Base-by-base conservation (phyloP, 2,888 invertebrate genomes). In the Candidula unifasciata region DNA sequence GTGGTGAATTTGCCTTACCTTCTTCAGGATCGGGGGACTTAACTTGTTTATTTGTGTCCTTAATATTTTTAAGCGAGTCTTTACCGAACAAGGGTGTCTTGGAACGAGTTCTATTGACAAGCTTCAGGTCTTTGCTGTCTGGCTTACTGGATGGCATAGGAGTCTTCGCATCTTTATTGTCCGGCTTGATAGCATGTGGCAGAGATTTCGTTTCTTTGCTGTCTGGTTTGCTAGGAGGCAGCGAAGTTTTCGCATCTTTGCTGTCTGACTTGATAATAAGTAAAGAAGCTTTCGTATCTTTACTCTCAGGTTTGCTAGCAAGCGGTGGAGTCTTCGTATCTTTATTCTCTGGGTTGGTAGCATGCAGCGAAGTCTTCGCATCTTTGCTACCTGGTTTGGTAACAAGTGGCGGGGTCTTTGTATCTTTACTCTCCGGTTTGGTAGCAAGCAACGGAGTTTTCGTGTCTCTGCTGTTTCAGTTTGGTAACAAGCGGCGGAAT, bases 31-130 rank as follows among this genome's bases (percentile, higher is more conserved):
- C 37, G 18, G 73, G 27, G 3, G 37, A 21, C 8, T 33, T 74
- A 18, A 64, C 37, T 37, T 74, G 76, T 27, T 82, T 82, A 8
- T 10, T 30, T n/a, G 30, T 21, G 13, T 82, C 82, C 44, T 83
- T 83, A 3, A 30, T 27, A 35, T 71, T 79, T 71, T 71, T 78
- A 6, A 83, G 52, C 27, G 71, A 30, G 37, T 79, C 79, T 57
- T 83, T 83, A 54, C 69, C 37, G 78, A 83, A 71, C 52, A 78
- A 37, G 3, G 79, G 37, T 0, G 71, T 18, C 35, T 79, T 82
- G 57, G 64, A 74, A 18, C 68, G 76, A 13, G 24, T 27, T 0
- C 24, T 21, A 13, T 35, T 54, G 6, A 64, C 8, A 44, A 30
- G 8, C 74, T 74, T 79, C 8, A 1, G 13, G 44, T 44, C 44